Conservation (phyloP, 2,888 invertebrate species). For the Drosophila fungiperda region DNA sequence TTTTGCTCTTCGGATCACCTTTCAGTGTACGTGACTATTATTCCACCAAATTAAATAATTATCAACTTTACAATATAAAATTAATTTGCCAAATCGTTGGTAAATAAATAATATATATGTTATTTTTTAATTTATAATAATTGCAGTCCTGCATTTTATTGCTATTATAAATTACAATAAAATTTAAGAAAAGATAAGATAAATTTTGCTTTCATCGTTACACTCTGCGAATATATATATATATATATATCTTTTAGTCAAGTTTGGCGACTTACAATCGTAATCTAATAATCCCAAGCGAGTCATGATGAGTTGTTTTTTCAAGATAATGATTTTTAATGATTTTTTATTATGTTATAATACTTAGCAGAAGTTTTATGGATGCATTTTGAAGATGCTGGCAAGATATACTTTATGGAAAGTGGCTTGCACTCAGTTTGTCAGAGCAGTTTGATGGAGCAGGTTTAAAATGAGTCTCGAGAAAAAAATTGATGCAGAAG, state of each 20-base stretch:
- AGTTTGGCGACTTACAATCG: background rate
- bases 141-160: background rate
- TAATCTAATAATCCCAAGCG: conserved; percentile 4
- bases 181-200: too few species aligned
- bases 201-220: too few species aligned
- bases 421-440: conserved; percentile 24
- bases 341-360: conserved; percentile 16
- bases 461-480: conserved; percentile 32
- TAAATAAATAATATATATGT: background rate
- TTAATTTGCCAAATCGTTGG: background rate
- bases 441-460: background rate
- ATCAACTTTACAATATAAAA: background rate
- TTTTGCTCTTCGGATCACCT: too few species aligned
- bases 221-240: too few species aligned
- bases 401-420: conserved; percentile 1
- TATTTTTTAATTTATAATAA: background rate
- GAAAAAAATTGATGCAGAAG: conserved; percentile 18
- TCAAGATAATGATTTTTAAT: conserved; percentile 13
- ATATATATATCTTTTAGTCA: background rate
- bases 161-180: background rate
- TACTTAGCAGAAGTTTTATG: conserved; percentile 7
- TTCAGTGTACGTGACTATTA: too few species aligned
- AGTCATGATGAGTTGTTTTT: background rate
- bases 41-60: too few species aligned
- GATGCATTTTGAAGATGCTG: background rate